A percentile compares a stretch with the other conserved stretches of the same genome.
Conservation (phyloP, 2,797 vertebrate species). For the Hydrocynus forskahlii region DNA sequence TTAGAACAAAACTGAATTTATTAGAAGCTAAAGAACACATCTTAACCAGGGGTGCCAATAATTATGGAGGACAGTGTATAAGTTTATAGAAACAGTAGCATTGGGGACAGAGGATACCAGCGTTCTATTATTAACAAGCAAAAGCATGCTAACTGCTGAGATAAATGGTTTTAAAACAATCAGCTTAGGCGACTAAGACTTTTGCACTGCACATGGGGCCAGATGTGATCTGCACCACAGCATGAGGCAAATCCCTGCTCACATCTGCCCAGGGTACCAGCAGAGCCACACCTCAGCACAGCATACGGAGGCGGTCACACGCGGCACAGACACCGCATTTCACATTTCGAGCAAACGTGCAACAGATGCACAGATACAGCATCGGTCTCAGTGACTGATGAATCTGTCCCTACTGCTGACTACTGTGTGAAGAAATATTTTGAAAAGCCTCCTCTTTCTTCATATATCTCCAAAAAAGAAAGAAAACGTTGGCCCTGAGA, state of each 20-base stretch:
- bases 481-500: not conserved
- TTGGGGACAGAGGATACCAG: no score
- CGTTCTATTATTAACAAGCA: no score
- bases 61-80: no score
- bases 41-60: no score
- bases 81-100: no score
- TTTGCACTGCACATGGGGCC: no score
- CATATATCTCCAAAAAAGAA: not conserved
- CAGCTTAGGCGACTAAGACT: no score
- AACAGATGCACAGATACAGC: conserved; percentile 1
- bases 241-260: not conserved
- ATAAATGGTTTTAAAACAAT: no score
- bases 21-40: no score
- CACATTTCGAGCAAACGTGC: not conserved
- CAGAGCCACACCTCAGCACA: not conserved
- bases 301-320: not conserved
- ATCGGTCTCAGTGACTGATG: not conserved
- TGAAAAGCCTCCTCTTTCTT: not conserved
- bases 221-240: no score
- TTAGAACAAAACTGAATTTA: no score
- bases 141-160: no score
- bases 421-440: not conserved
- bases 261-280: conserved; percentile 15
- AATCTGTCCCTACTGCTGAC: not conserved
- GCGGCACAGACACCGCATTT: not conserved